Conservation (phyloP, 2,797 vertebrate genomes). For the Margarornis squamiger region DNA sequence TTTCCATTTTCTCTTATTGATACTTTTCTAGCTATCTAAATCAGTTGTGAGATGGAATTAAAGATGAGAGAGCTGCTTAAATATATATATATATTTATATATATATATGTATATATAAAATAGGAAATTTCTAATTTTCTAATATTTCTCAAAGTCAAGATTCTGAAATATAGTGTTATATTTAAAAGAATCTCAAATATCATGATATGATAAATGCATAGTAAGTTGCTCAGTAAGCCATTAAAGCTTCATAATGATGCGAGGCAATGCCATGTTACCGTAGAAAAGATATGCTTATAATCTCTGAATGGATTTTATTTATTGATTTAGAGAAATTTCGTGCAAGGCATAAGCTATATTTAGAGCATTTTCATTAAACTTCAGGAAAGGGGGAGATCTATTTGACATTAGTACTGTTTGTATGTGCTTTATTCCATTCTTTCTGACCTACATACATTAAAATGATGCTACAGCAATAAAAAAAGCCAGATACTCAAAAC, state of each 20-base stretch:
- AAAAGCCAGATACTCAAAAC: background rate
- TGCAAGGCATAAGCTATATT: background rate
- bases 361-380: background rate
- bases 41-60: background rate
- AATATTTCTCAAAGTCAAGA: background rate
- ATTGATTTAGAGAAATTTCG: background rate
- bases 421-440: background rate
- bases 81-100: background rate
- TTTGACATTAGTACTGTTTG: background rate
- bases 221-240: background rate
- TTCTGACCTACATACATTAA: background rate
- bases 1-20: background rate
- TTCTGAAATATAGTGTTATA: background rate
- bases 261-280: background rate
- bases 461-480: background rate
- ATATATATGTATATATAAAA: background rate
- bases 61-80: background rate
- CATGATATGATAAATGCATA: background rate
- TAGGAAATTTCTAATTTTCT: background rate
- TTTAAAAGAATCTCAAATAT: background rate
- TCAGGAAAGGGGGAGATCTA: background rate
- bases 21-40: background rate
- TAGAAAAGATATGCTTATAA: background rate
- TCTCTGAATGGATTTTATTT: background rate
- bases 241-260: background rate